Evolutionary conservation across 2,113 vertebrate species (phyloP), one percentile per base, ranked within the genome.

Genomic region (Silurus glanis): DNA sequence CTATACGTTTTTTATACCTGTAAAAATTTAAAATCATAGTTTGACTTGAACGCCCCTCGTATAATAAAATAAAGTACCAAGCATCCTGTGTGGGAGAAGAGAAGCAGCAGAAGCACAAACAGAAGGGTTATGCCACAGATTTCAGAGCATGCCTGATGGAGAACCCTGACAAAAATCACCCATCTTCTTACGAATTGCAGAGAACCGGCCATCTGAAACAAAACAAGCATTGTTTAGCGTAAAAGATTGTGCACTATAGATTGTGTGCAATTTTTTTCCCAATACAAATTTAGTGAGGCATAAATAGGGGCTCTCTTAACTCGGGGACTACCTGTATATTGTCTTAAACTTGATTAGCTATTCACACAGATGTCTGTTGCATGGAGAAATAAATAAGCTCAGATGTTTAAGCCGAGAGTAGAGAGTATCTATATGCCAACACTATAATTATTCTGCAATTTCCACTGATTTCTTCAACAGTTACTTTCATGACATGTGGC

Each of bases 101-200:
- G 86, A 85, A 95, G 66, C 61, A 95, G 74, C 80, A 95, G 88
- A 19, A 95, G 69, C 53, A 93, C 61, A 69, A 95, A 88, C 12
- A 94, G 83, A 45, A 94, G 23, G 0, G 62, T 72, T 21, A 90
- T 86, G 9, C 90, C 91, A 86, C 87, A 83, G 82, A 96, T 90
- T 87, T 95, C 92, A 87, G 86, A 83, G 90, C 90, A 84, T 69
- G 92, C 91, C 85, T 87, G 90, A 80, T 92, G 93, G 80, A 96
- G 89, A 5, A 94, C 93, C 81, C 91, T 91, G 83, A 93, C 90
- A 28, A 95, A 93, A 66, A 93, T 89, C 75, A 94, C 91, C 94
- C 95, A 95, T 82, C 94, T 86, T 79, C 93, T 91, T 85, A 95
- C 94, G 89, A 95, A 95, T 84, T 85, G 83, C 85, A 96, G 82